Evolutionary conservation across 2,797 vertebrate species (phyloP), one percentile per base, ranked within the genome.

Genomic region (Myotis vivesi): DNA sequence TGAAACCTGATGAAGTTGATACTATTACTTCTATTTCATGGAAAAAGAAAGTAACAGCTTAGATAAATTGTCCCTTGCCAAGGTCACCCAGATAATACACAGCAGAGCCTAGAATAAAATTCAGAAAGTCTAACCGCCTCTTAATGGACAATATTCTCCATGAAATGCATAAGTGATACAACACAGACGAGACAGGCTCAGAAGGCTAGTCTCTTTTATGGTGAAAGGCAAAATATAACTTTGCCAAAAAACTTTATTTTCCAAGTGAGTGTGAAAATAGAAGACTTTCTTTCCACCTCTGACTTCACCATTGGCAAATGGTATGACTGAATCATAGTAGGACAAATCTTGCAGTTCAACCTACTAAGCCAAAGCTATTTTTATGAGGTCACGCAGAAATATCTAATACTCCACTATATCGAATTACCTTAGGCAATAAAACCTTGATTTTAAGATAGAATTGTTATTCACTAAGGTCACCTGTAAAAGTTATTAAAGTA

Each of bases 301-400:
- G 59, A 72, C 12, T 91, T 69, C 38, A 81, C 44, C 69, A 44
- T 30, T 69, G 6, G 25, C 55, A 36, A 30, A 89, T 12, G 44
- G 30, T 51, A 66, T 11, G n/a, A 51, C 0, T 25, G 8, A 87
- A 71, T 22, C 57, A 77, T 22, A 66, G 64, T 22, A 64, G 15
- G 30, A 28, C 30, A 89, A 71, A 66, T 91, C 23, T 28, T 75
- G 64, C 8, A 49, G 33, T 57, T 83, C 49, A 92, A 23, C 16
- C 38, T 93, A 88, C 46, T 87, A 83, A 87, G 51, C 13, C 51
- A 80, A 87, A 94, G 38, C 33, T 68, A 59, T 76, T n/a, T 84
- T 88, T 72, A 72, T 23, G 36, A 91, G 17, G 23, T 44, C 59
- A 92, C 57, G 22, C 9, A 81, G 23, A 79, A 95, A 95, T 38